Conservation (phyloP, 2,113 vertebrate genomes). For the Oceanites oceanicus region DNA sequence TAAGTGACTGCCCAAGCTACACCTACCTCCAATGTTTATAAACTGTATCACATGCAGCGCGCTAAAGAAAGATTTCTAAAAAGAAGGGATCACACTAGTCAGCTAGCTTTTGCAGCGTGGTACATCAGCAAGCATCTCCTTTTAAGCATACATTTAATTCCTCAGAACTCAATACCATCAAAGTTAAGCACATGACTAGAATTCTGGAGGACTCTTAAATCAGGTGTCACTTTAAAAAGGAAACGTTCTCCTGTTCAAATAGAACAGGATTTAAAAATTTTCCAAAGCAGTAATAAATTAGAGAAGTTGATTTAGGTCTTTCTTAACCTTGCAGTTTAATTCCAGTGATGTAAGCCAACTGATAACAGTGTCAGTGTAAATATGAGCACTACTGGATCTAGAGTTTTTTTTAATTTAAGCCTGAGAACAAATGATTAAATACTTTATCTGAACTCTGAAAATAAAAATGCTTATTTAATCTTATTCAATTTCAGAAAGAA, state of each 20-base stretch:
- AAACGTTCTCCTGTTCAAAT: not conserved
- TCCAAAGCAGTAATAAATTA: not conserved
- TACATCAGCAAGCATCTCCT: not conserved
- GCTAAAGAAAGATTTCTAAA: not conserved
- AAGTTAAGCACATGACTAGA: not conserved
- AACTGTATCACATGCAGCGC: not conserved
- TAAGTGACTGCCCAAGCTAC: not conserved
- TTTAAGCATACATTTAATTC: not conserved
- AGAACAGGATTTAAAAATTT: not conserved
- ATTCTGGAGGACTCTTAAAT: not conserved
- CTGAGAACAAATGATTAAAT: not conserved
- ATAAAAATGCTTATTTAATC: not conserved
- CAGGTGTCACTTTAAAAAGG: not conserved
- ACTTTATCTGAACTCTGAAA: not conserved
- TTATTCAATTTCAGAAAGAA: not conserved
- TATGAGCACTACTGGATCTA: not conserved
- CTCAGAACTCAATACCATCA: not conserved
- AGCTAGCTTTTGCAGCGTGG: not conserved
- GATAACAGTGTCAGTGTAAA: not conserved
- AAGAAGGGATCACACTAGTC: not conserved
- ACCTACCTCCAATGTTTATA: not conserved
- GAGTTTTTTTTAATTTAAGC: not conserved
- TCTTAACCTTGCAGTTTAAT: not conserved
- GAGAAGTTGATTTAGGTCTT: not conserved
- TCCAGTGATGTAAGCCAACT: not conserved